phyloP scores from a whole-genome alignment of 1,140 invertebrate genomes.

The Caenorhabditis tropicalis region DNA sequence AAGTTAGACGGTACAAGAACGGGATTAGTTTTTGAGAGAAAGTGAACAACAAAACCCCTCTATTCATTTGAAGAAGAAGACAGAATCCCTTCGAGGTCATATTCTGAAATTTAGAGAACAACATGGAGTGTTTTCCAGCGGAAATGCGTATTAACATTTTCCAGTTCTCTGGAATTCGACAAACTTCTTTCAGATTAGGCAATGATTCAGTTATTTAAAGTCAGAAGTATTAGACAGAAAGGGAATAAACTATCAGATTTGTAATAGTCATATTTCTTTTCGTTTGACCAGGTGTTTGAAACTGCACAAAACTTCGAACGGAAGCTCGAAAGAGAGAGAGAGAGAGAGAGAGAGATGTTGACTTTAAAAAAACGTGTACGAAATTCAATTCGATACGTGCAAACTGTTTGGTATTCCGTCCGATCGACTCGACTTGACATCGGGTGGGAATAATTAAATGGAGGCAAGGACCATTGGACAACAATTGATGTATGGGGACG shows the following conservation, averaged over 20 bases:
- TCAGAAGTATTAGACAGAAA: neutral
- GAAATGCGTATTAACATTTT: neutral
- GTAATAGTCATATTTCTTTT: neutral
- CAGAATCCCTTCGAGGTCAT: neutral
- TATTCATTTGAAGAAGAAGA: neutral
- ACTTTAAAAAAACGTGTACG: neutral
- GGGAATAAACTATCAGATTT: neutral
- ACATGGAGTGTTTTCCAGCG: neutral
- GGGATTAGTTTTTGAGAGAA: neutral
- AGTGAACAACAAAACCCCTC: neutral
- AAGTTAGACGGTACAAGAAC: neutral
- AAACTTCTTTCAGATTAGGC: neutral
- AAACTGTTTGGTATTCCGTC: neutral
- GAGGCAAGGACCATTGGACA: neutral
- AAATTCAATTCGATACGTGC: neutral
- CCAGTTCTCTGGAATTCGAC: neutral
- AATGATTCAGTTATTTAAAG: neutral
- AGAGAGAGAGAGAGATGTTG: neutral
- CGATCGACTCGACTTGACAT: neutral
- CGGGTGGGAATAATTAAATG: neutral
- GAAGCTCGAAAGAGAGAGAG: neutral
- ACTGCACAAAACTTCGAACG: neutral
- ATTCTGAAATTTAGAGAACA: neutral
- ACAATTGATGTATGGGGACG: neutral
- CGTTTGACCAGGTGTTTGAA: constrained; percentile 7